These are phyloP conservation scores for Rhinatrema bivittatum DNA, from an alignment of 2,797 vertebrate genomes.

Conservation along the genomic window DNA sequence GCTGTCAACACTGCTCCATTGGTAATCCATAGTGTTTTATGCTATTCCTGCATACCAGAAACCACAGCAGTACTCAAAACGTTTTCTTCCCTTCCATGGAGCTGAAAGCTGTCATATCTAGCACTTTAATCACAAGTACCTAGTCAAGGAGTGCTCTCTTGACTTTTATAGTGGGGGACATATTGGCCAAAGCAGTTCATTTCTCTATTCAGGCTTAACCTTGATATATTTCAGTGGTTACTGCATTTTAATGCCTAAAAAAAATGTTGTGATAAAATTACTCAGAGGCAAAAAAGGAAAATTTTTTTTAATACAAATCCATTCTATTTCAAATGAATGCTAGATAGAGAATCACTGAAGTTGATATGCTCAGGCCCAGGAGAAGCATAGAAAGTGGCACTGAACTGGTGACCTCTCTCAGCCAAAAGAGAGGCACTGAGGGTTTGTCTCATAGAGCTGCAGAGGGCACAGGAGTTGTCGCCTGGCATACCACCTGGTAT, in stretches of 20 bases:
- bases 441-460: too few relatives aligned
- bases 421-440: too few relatives aligned
- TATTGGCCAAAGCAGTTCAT: neutral
- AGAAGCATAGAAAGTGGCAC: too few relatives aligned
- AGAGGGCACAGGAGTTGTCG: too few relatives aligned
- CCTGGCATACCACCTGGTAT: too few relatives aligned
- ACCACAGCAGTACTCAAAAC: neutral
- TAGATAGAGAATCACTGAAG: too few relatives aligned
- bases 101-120: neutral
- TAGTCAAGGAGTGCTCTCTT: neutral
- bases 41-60: neutral
- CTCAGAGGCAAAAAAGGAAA: slow-evolving; percentile 1
- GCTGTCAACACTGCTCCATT: slow-evolving; percentile 3
- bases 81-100: neutral
- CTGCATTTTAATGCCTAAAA: too few relatives aligned
- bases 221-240: slow-evolving; percentile 7
- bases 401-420: too few relatives aligned
- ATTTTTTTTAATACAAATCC: too few relatives aligned
- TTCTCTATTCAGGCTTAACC: slow-evolving; percentile 5
- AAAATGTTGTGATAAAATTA: slow-evolving; percentile 1
- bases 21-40: neutral
- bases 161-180: neutral
- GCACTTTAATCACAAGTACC: neutral
- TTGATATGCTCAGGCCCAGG: too few relatives aligned
- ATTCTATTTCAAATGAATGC: too few relatives aligned